These are phyloP conservation scores for Nannobrachium achirus DNA, from an alignment of 2,113 vertebrate species.

Conservation along the genomic window DNA sequence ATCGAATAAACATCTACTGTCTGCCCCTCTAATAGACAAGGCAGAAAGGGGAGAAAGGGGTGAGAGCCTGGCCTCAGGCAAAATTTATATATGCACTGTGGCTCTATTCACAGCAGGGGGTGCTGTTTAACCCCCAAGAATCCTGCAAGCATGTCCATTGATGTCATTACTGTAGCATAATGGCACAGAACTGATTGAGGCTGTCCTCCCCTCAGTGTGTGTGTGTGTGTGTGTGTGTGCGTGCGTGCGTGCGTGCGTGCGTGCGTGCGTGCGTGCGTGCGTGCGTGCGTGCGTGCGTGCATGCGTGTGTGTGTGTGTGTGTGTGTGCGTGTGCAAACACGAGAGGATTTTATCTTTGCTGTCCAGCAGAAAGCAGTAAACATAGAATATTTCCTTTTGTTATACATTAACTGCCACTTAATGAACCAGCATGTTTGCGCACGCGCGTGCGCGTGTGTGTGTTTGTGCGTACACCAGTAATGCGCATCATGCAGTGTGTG, in stretches of 20 bases:
- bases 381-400: background rate
- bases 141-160: constrained; percentile 12
- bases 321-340: background rate
- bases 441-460: constrained; percentile 5
- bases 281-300: background rate
- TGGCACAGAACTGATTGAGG: too few relatives aligned
- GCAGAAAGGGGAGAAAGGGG: background rate
- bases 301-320: constrained; percentile 46
- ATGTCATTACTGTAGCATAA: background rate
- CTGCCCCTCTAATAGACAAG: background rate
- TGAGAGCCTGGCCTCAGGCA: background rate
- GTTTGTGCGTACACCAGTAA: constrained; percentile 39
- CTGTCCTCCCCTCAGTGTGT: too few relatives aligned
- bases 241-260: background rate
- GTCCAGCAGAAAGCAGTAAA: background rate
- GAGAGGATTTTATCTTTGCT: background rate
- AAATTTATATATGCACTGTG: constrained; percentile 7
- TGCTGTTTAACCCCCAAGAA: constrained; percentile 48
- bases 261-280: background rate
- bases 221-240: too few relatives aligned
- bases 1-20: background rate
- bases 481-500: constrained; percentile 31
- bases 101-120: constrained; percentile 57
- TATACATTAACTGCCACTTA: constrained; percentile 1
- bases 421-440: constrained; percentile 8